Conservation (phyloP, 2,888 invertebrate genomes). For the Hirtodrosophila cameraria region DNA sequence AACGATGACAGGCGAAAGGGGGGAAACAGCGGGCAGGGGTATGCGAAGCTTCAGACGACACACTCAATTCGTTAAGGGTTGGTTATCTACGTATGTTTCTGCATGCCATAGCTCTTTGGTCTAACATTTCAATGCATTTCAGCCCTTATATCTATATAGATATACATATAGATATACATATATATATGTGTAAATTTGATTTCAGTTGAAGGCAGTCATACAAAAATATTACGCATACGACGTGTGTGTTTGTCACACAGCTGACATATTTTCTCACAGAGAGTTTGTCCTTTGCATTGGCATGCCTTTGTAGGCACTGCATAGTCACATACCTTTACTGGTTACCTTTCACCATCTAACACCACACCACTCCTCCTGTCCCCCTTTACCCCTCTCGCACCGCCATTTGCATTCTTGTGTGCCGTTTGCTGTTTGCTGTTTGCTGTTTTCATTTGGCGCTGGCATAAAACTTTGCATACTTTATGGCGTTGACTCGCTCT, state of each 20-base stretch:
- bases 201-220: constrained; percentile 48
- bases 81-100: constrained; percentile 30
- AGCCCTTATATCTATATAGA: constrained; percentile 13
- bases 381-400: background rate
- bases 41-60: constrained; percentile 18
- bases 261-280: constrained; percentile 67
- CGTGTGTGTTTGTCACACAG: constrained; percentile 39
- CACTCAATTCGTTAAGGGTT: constrained; percentile 50
- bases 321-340: constrained; percentile 45
- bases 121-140: constrained; percentile 74
- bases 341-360: constrained; percentile 1
- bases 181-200: constrained; percentile 70
- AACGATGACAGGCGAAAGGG: constrained; percentile 67
- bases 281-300: constrained; percentile 42
- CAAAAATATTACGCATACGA: constrained; percentile 67
- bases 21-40: background rate
- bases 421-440: constrained; percentile 47
- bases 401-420: constrained; percentile 10
- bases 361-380: background rate
- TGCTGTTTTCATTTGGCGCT: constrained; percentile 75
- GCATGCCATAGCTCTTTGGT: constrained; percentile 59
- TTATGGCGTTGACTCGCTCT: constrained; percentile 42
- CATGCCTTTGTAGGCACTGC: constrained; percentile 58
- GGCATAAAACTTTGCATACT: constrained; percentile 77
- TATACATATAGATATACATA: too few relatives aligned